Base-by-base conservation (phyloP, 2,888 invertebrate species). In the Gryllus longicercus region DNA sequence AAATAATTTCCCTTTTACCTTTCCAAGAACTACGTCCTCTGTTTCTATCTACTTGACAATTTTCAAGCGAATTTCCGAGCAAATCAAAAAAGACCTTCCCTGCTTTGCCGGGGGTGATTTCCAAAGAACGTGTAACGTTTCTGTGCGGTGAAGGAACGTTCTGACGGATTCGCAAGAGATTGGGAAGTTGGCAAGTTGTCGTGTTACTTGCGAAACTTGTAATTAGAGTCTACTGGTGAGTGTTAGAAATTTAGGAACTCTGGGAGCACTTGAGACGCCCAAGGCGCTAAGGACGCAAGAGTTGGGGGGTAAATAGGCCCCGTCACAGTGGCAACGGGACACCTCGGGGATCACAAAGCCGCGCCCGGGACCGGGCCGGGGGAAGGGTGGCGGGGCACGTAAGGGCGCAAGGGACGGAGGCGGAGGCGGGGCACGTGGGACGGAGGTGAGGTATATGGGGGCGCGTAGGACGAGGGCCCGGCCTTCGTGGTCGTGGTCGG, bases 121-220 rank as follows among this genome's bases (percentile, higher is more conserved):
- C n/a, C n/a, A 8, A 63, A 63, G 63, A 63, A 63, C 63, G 63
- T 63, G 63, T 63, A 63, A 63, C n/a, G 63, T 63, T 63, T 63
- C 63, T 63, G 63, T 63, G 14, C n/a, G 16, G 63, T 63, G 14
- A 63, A n/a, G n/a, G 63, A 63, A 63, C n/a, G n/a, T 63, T 63
- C 63, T 63, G 63, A 63, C 63, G 63, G 63, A 63, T 63, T 63
- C n/a, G 16, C 14, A n/a, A n/a, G 63, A 63, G n/a, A 14, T 63
- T 63, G n/a, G 63, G 63, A 63, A 63, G 63, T 63, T 63, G 14
- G 16, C 4, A 63, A 63, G 16, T 63, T 63, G 63, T 63, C 63
- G 63, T 63, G 63, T 63, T 63, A 63, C 63, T 63, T 63, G 63
- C 63, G 63, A 63, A 63, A 63, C 63, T 63, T 63, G 63, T 63